Conservation (phyloP, 2,888 invertebrate species). For the Octonoba sinensis region DNA sequence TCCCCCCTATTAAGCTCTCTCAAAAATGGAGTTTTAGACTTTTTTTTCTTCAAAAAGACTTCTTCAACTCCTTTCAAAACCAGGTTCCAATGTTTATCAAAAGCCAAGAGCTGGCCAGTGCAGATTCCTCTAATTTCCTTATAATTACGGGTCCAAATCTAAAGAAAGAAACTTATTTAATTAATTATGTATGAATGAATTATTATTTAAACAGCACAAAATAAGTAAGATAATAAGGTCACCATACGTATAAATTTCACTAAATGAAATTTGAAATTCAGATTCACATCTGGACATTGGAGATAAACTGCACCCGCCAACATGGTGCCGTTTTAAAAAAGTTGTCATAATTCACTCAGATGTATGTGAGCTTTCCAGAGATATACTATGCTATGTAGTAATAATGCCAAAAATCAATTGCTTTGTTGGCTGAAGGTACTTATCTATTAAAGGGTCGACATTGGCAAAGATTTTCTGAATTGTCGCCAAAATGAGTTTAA, state of each 20-base stretch:
- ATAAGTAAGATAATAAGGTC: neutral
- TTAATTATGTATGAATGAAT: no score
- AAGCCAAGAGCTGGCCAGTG: conserved; percentile 84
- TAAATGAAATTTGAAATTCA: neutral
- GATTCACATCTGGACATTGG: no score
- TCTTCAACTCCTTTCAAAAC: conserved; percentile 86
- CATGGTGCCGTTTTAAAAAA: no score
- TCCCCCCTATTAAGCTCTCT: neutral
- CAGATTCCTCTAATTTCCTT: conserved; percentile 82
- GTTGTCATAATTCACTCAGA: no score
- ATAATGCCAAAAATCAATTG: no score
- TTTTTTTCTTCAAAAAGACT: conserved; percentile 79
- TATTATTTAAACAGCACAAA: neutral
- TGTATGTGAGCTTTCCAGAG: no score
- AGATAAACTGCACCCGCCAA: no score
- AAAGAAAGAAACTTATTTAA: conserved; percentile 6
- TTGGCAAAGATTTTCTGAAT: no score
- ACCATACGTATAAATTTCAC: neutral
- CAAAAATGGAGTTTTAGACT: conserved; percentile 68
- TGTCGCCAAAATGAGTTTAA: no score
- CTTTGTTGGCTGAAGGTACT: no score
- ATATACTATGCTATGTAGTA: no score
- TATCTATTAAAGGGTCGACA: no score
- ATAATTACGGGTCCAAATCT: conserved; percentile 83
- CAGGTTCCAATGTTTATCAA: conserved; percentile 95